Conservation (phyloP, 2,888 invertebrate genomes). For the Liopterus haemorrhoidalis region DNA sequence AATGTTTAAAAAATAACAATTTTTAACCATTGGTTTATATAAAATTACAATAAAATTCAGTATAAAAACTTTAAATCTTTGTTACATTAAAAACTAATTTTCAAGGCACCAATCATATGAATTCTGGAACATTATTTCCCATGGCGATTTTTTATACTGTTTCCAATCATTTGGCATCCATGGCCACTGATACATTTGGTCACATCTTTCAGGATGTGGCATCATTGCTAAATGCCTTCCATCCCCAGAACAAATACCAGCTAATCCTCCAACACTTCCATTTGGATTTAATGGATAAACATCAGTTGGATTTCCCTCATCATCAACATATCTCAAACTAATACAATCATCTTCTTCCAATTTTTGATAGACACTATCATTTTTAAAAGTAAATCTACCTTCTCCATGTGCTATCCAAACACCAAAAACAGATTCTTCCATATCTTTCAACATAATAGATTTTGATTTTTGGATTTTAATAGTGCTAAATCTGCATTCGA, state of each 20-base stretch:
- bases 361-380: conserved; percentile 46
- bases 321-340: conserved; percentile 80
- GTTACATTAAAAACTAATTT: too few relatives aligned
- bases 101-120: conserved; percentile 65
- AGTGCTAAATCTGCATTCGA: conserved; percentile 60
- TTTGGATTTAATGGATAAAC: conserved; percentile 93
- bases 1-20: too few relatives aligned
- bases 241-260: conserved; percentile 81
- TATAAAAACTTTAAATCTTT: too few relatives aligned
- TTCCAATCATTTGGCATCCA: conserved; percentile 53
- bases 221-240: conserved; percentile 96
- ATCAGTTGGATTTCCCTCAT: conserved; percentile 66
- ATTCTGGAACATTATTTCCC: conserved; percentile 88
- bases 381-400: conserved; percentile 66
- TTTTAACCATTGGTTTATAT: too few relatives aligned
- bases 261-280: conserved; percentile 79
- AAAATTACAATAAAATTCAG: too few relatives aligned
- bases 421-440: conserved; percentile 84
- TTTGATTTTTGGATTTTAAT: conserved; percentile 58
- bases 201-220: conserved; percentile 96
- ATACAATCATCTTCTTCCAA: conserved; percentile 58
- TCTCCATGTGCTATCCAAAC: conserved; percentile 97
- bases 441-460: conserved; percentile 82
- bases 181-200: conserved; percentile 87
- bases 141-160: conserved; percentile 66